Evolutionary conservation across 2,888 invertebrate genomes (phyloP).

Genomic region (Plebejus melissa): DNA sequence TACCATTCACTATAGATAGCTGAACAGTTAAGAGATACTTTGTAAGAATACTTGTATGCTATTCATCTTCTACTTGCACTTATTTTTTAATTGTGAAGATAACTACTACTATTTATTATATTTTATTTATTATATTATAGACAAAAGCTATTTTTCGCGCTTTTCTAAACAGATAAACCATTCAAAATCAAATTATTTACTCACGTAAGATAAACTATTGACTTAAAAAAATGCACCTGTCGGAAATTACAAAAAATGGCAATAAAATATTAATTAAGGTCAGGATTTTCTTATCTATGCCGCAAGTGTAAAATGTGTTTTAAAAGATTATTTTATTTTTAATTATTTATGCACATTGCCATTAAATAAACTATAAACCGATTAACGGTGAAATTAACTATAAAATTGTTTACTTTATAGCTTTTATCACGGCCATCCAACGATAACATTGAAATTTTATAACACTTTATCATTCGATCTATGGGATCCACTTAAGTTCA

Average conservation of each 20-base stretch:
- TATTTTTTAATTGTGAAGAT: too few species aligned
- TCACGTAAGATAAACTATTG: not conserved
- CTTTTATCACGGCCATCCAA: slow-evolving; percentile 12
- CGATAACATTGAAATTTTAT: slow-evolving; percentile 10
- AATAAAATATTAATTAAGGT: not conserved
- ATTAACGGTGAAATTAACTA: slow-evolving; percentile 3
- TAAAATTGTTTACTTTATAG: slow-evolving; percentile 14
- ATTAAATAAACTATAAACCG: not conserved
- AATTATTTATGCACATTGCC: not conserved
- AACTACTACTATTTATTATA: too few species aligned
- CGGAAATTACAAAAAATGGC: not conserved
- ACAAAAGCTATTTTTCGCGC: not conserved
- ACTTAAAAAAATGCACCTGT: too few species aligned
- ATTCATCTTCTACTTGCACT: not conserved
- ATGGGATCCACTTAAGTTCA: slow-evolving; percentile 1
- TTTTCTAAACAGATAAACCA: not conserved
- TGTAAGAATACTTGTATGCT: not conserved
- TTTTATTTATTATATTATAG: too few species aligned
- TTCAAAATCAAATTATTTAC: not conserved
- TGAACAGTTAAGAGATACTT: not conserved
- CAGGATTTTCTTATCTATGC: not conserved
- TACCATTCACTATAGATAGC: not conserved
- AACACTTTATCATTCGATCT: slow-evolving; percentile 2
- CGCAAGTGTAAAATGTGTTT: not conserved
- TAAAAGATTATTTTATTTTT: not conserved